phyloP scores from a whole-genome alignment of 2,888 invertebrate genomes.

The Eristalinus sepulchralis region DNA sequence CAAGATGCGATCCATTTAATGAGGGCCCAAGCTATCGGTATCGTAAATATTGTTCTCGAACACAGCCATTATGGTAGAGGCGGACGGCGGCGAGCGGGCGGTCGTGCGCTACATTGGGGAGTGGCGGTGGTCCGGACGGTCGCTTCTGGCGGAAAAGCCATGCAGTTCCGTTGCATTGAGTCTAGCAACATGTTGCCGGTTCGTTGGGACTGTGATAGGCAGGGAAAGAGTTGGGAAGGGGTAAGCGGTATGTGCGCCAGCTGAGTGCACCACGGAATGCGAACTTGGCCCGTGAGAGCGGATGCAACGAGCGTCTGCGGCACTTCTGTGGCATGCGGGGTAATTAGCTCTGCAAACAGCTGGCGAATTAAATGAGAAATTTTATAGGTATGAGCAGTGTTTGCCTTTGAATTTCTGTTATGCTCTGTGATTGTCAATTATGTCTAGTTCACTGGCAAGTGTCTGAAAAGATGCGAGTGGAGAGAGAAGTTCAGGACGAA shows the following conservation, averaged over 20 bases:
- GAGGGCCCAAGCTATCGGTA: slow-evolving; percentile 38
- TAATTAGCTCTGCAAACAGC: slow-evolving; percentile 10
- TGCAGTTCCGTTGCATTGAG: slow-evolving; percentile 12
- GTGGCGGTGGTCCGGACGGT: not conserved
- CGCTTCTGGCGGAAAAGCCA: slow-evolving; percentile 17
- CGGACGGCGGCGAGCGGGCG: too few relatives aligned
- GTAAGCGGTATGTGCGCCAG: slow-evolving; percentile 12
- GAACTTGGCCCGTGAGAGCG: not conserved
- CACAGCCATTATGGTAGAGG: slow-evolving; percentile 41
- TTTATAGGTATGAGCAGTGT: slow-evolving; percentile 21
- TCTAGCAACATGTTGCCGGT: slow-evolving; percentile 34
- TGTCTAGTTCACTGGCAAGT: too few relatives aligned
- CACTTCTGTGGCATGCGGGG: not conserved
- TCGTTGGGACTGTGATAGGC: slow-evolving; percentile 33
- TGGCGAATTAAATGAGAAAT: slow-evolving; percentile 17
- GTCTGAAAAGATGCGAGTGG: too few relatives aligned
- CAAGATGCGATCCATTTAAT: slow-evolving; percentile 52
- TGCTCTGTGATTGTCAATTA: too few relatives aligned
- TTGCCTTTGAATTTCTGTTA: slow-evolving; percentile 8
- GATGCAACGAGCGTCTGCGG: not conserved
- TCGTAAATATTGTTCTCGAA: slow-evolving; percentile 52
- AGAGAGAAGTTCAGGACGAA: too few relatives aligned
- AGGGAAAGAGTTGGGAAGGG: slow-evolving; percentile 33
- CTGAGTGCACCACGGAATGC: slow-evolving; percentile 35
- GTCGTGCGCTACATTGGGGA: too few relatives aligned